These are phyloP conservation scores for Melanostoma scalare DNA, from an alignment of 2,888 invertebrate genomes.

Conservation along the genomic window DNA sequence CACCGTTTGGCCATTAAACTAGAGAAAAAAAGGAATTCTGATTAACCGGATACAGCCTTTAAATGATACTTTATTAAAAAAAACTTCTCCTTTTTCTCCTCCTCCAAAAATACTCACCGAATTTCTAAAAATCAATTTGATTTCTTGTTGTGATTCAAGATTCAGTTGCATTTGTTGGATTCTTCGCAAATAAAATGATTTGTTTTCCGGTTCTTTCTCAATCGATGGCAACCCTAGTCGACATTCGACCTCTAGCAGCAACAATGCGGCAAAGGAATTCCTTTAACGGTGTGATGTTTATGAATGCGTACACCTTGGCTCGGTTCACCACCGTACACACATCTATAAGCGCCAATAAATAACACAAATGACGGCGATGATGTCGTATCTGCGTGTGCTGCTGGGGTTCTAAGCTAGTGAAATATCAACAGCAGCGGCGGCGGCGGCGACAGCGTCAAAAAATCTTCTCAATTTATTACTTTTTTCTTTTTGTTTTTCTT, in stretches of 20 bases:
- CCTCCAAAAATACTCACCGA: slow-evolving; percentile 30
- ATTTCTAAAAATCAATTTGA: slow-evolving; percentile 16
- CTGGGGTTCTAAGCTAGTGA: background rate
- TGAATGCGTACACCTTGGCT: slow-evolving; percentile 56
- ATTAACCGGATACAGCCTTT: no score
- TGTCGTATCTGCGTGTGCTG: slow-evolving; percentile 1
- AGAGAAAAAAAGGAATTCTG: no score
- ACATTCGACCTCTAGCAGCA: slow-evolving; percentile 62
- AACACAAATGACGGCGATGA: slow-evolving; percentile 1
- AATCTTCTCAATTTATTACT: slow-evolving; percentile 36
- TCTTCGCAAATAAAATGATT: background rate
- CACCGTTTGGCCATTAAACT: no score
- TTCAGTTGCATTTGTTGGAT: slow-evolving; percentile 40
- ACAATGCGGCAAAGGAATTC: slow-evolving; percentile 59
- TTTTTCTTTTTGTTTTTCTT: slow-evolving; percentile 57
- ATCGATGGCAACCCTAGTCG: slow-evolving; percentile 53
- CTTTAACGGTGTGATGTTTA: slow-evolving; percentile 50
- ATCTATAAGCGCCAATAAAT: slow-evolving; percentile 42
- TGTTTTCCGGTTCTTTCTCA: background rate
- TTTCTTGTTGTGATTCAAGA: slow-evolving; percentile 12
- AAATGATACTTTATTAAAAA: no score
- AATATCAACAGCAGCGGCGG: slow-evolving; percentile 13
- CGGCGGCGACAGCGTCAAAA: slow-evolving; percentile 42
- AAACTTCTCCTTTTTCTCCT: no score
- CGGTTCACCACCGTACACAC: slow-evolving; percentile 53